phyloP scores from a whole-genome alignment of 1,140 invertebrate species.

The Rhyzopertha dominica region DNA sequence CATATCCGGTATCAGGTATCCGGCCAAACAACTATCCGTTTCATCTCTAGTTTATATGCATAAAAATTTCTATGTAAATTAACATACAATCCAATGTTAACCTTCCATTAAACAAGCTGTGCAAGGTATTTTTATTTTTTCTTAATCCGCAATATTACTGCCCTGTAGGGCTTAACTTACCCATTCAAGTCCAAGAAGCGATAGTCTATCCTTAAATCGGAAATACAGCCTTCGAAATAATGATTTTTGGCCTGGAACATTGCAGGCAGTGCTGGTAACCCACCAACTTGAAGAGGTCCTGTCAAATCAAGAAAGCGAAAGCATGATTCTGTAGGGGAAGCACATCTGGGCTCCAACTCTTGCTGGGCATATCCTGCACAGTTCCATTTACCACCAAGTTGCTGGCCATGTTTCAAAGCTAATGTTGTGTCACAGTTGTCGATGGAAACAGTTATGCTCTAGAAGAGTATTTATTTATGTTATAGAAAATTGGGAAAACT shows the following conservation, averaged over 20 bases:
- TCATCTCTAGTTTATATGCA: no score
- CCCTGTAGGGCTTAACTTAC: conserved; percentile 40
- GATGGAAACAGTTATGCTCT: conserved; percentile 79
- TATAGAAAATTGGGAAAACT: no score
- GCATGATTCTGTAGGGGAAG: conserved; percentile 84
- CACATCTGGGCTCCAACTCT: conserved; percentile 70
- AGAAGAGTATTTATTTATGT: conserved; percentile 42
- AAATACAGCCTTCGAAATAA: conserved; percentile 88
- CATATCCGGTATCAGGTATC: no score
- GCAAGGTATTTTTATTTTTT: no score
- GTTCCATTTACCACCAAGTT: conserved; percentile 69
- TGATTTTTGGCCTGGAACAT: conserved; percentile 79
- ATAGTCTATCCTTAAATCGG: conserved; percentile 83
- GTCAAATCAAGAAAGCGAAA: conserved; percentile 93
- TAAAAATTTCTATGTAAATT: no score
- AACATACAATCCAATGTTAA: no score
- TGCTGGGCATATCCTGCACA: conserved; percentile 78
- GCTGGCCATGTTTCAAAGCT: conserved; percentile 67
- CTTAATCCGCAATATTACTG: background rate
- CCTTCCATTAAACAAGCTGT: no score
- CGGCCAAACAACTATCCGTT: no score
- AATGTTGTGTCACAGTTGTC: conserved; percentile 89
- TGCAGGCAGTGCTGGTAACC: conserved; percentile 76
- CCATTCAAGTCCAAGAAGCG: conserved; percentile 84
- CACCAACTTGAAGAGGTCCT: conserved; percentile 91